Conservation (phyloP, 1,140 invertebrate genomes). For the Limonius californicus region DNA sequence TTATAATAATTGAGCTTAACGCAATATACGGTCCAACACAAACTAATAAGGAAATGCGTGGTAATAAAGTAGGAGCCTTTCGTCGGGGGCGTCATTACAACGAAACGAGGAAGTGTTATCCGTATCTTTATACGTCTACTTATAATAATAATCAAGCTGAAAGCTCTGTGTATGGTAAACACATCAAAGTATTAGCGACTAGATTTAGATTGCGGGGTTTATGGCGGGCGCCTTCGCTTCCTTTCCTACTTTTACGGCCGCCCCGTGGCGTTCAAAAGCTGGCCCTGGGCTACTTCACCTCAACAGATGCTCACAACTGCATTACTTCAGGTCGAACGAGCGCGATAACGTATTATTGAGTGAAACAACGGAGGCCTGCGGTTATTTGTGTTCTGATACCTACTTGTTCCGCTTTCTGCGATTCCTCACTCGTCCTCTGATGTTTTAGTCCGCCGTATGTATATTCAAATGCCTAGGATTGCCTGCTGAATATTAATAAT, state of each 20-base stretch:
- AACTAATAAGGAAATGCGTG: constrained; percentile 1
- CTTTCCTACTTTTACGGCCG: constrained; percentile 6
- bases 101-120: constrained; percentile 4
- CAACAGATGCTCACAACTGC: constrained; percentile 39
- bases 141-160: constrained; percentile 25
- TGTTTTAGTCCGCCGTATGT: background rate
- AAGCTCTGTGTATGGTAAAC: constrained; percentile 24
- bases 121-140: constrained; percentile 10
- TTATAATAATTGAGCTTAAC: background rate
- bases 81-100: background rate
- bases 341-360: constrained; percentile 44
- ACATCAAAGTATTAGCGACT: constrained; percentile 24
- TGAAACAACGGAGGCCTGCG: constrained; percentile 38
- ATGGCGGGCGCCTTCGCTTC: background rate
- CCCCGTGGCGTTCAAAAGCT: constrained; percentile 23
- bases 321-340: constrained; percentile 41
- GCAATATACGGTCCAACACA: constrained; percentile 7
- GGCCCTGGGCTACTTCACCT: constrained; percentile 33
- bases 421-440: constrained; percentile 3
- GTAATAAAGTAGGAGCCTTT: background rate
- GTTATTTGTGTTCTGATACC: constrained; percentile 31
- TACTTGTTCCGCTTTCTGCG: constrained; percentile 5
- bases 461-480: constrained; percentile 6
- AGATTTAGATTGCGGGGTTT: background rate
- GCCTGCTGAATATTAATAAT: constrained; percentile 10